Conservation (phyloP, 2,113 vertebrate genomes). For the Chaetops frenatus region DNA sequence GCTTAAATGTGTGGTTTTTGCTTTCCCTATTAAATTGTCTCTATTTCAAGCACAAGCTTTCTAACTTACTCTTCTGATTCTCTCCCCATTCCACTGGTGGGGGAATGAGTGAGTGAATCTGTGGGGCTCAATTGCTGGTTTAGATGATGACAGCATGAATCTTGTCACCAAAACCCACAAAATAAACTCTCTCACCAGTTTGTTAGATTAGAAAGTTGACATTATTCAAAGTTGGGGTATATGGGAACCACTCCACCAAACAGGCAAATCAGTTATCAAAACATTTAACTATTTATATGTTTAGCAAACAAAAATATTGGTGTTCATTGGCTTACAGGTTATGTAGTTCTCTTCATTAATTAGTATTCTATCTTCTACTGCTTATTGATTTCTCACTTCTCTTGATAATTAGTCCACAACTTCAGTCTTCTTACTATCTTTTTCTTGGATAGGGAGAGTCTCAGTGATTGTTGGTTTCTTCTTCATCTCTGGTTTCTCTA, state of each 20-base stretch:
- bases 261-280: background rate
- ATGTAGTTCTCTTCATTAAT: background rate
- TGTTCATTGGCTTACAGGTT: background rate
- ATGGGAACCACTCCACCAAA: background rate
- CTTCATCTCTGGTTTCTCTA: background rate
- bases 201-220: background rate
- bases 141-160: background rate
- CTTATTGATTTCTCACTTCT: background rate
- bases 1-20: background rate
- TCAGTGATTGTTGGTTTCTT: background rate
- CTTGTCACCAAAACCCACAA: background rate
- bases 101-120: background rate
- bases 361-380: background rate
- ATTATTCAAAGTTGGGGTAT: background rate
- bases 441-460: background rate
- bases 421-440: background rate
- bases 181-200: background rate
- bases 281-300: background rate
- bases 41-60: background rate
- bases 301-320: background rate
- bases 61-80: too few relatives aligned
- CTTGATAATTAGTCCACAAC: background rate
- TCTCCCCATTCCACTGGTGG: background rate
- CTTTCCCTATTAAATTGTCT: background rate
- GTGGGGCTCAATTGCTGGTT: background rate